phyloP scores from a whole-genome alignment of 2,797 vertebrate genomes.

The Semotilus atromaculatus region DNA sequence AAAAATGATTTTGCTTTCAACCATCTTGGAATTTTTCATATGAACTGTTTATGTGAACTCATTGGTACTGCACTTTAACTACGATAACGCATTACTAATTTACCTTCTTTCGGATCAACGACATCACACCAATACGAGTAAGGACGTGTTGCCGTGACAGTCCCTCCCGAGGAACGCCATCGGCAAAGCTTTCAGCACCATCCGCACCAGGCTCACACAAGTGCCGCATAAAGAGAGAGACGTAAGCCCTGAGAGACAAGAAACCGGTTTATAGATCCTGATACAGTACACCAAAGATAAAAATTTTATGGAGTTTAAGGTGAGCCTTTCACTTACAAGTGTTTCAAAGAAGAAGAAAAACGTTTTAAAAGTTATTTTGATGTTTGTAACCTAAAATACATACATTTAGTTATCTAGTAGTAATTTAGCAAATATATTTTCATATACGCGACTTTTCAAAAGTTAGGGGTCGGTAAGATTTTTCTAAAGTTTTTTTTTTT shows the following conservation, averaged over 20 bases:
- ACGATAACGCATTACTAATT: not conserved
- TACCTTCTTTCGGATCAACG: conserved; percentile 97
- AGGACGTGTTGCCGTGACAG: conserved; percentile 96
- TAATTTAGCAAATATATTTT: not conserved
- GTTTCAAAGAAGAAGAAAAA: too few relatives aligned
- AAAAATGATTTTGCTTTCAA: not conserved
- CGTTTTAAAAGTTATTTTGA: not conserved
- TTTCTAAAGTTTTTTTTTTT: not conserved
- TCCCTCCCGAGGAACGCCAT: conserved; percentile 96
- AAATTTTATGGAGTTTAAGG: not conserved
- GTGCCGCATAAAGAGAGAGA: conserved; percentile 97
- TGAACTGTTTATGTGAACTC: not conserved
- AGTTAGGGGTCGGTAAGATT: not conserved
- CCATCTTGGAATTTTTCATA: not conserved
- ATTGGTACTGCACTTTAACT: not conserved
- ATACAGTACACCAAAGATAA: too few relatives aligned
- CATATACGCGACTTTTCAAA: not conserved
- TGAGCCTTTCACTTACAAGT: not conserved
- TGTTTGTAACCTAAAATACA: not conserved
- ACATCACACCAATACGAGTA: conserved; percentile 98
- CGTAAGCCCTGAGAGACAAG: conserved; percentile 84
- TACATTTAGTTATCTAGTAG: not conserved
- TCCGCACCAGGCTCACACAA: conserved; percentile 97
- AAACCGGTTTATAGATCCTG: not conserved
- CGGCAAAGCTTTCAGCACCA: conserved; percentile 95